Base-by-base conservation (phyloP, 2,113 vertebrate genomes). In the Tympanuchus pallidicinctus region DNA sequence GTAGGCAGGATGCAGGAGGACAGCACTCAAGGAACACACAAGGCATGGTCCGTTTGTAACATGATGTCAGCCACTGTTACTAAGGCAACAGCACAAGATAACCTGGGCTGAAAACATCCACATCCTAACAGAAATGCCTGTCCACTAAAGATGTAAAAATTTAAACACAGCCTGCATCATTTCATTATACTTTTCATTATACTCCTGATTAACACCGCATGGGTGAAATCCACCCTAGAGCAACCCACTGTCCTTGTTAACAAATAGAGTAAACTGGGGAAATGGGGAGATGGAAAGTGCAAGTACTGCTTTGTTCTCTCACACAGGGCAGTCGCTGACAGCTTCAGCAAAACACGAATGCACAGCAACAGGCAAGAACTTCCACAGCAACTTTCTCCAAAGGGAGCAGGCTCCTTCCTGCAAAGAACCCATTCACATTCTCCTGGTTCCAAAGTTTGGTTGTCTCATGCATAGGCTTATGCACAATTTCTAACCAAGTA, bases 1-100 rank as follows among this genome's bases (percentile, higher is more conserved):
- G 5, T 6, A 16, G 36, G 30, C n/a, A 20, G 48, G 73, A 5
- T 17, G 52, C 47, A 3, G 80, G 52, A 74, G 74, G 56, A 6
- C 6, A 8, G 43, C 48, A 9, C 47, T 8, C 9, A 2, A 25
- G 57, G 54, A 63, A 22, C 0, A 6, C n/a, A 71, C 60, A 11
- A 6, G 27, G 74, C 59, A 52, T 1, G 3, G 89, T 56, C 81
- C 22, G 10, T 47, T 4, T 76, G 38, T 57, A 87, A 82, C 0
- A 1, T 20, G 2, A 12, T 9, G 65, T 13, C 94, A 81, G 94
- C 88, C 10, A 20, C 83, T 0, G 94, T 95, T 88, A 34, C 96
- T 21, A 94, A 4, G 96, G 95, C 60, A 94, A 94, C 91, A 0
- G 38, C 82, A 81, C 67, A 19, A 43, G 56, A 17, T 22, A 59